phyloP scores from a whole-genome alignment of 30 jellyfish, hydroid and myxozoan genomes.

The Clytia hemisphaerica region DNA sequence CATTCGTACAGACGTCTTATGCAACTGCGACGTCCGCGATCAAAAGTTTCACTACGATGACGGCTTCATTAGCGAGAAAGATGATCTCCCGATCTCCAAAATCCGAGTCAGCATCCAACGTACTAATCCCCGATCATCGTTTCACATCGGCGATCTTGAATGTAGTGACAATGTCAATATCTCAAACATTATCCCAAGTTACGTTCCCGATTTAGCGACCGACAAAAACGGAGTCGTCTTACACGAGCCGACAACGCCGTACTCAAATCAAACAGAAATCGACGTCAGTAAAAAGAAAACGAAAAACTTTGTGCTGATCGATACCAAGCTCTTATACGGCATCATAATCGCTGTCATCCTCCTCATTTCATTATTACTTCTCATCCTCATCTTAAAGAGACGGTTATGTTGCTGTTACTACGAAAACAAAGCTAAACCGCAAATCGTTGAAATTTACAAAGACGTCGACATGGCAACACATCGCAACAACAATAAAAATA shows the following conservation, averaged over 20 bases:
- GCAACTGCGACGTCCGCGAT: slow-evolving; percentile 25
- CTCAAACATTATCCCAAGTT: too few species aligned
- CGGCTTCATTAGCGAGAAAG: slow-evolving; percentile 9
- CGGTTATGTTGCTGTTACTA: slow-evolving; percentile 18
- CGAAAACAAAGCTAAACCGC: slow-evolving; percentile 30
- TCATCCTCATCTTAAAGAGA: slow-evolving; percentile 16
- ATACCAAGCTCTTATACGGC: slow-evolving; percentile 16
- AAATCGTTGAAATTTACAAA: slow-evolving; percentile 20
- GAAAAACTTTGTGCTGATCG: background rate
- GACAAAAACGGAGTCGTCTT: background rate
- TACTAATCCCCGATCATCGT: slow-evolving; percentile 20
- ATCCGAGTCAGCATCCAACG: background rate
- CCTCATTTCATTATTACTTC: background rate
- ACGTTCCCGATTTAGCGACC: too few species aligned
- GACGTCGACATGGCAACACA: slow-evolving; percentile 14
- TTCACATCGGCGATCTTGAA: slow-evolving; percentile 17
- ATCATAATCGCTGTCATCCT: slow-evolving; percentile 6
- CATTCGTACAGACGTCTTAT: background rate
- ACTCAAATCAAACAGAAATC: background rate
- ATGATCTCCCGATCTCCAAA: slow-evolving; percentile 27
- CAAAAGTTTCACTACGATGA: slow-evolving; percentile 11
- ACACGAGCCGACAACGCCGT: background rate
- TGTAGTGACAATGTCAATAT: slow-evolving; percentile 21
- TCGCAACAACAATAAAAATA: slow-evolving; percentile 11
- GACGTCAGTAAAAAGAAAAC: background rate